Evolutionary conservation across 2,797 vertebrate species (phyloP).

Genomic region (Xenopus petersii): DNA sequence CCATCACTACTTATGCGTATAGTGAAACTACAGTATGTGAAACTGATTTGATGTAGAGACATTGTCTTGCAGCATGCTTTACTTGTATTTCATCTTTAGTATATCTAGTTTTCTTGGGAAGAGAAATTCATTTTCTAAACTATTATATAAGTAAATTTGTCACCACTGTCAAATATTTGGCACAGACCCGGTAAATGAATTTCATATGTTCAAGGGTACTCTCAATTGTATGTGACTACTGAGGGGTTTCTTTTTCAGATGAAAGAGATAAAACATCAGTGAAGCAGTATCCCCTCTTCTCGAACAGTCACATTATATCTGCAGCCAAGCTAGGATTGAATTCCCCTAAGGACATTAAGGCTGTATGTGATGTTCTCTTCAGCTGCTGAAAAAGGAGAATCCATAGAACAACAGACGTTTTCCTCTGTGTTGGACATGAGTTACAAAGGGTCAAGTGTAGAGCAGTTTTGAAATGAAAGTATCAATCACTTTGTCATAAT

Average conservation of each 20-base stretch:
- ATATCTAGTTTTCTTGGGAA: not conserved
- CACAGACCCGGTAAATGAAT: constrained; percentile 72
- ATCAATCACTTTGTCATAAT: constrained; percentile 58
- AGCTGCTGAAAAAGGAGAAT: constrained; percentile 19
- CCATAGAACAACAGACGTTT: constrained; percentile 44
- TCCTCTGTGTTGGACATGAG: constrained; percentile 54
- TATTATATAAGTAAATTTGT: constrained; percentile 49
- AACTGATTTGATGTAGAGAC: too few relatives aligned
- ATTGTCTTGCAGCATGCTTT: too few relatives aligned
- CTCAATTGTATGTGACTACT: constrained; percentile 61
- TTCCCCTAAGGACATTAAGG: constrained; percentile 27
- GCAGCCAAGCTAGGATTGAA: constrained; percentile 40
- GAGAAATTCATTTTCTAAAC: not conserved
- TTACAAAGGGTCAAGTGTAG: constrained; percentile 58
- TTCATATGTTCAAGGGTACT: constrained; percentile 63
- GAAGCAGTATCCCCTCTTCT: constrained; percentile 40
- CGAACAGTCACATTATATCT: constrained; percentile 34
- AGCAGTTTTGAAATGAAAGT: constrained; percentile 61
- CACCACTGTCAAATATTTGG: constrained; percentile 60
- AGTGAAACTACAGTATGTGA: too few relatives aligned
- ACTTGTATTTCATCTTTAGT: too few relatives aligned
- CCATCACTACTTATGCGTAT: too few relatives aligned
- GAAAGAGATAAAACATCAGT: constrained; percentile 54
- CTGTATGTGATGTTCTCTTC: constrained; percentile 34
- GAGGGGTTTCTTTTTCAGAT: constrained; percentile 59